Evolutionary conservation across 2,113 vertebrate species (phyloP).

Genomic region (Isurus oxyrinchus): DNA sequence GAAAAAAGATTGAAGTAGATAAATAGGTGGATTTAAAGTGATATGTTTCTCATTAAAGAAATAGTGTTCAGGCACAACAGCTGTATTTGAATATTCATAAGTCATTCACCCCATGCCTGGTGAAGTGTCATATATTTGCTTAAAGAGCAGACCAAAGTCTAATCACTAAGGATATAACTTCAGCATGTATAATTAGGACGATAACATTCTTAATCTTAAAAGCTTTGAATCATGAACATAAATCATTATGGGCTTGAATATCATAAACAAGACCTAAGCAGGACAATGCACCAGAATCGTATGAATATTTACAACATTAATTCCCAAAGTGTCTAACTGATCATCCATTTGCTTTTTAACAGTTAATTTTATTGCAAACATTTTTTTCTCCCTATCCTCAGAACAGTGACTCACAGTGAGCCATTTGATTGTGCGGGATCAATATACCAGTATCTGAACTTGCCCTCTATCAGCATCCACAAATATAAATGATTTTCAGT

Average conservation of each 20-base stretch:
- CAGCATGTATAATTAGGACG: not conserved
- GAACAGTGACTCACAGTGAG: not conserved
- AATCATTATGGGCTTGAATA: not conserved
- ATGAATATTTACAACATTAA: not conserved
- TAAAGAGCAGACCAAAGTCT: not conserved
- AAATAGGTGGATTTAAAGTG: not conserved
- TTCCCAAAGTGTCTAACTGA: not conserved
- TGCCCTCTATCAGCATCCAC: not conserved
- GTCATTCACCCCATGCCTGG: not conserved
- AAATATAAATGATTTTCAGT: not conserved
- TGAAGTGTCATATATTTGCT: not conserved
- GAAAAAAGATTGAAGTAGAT: not conserved
- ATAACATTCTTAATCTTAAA: not conserved
- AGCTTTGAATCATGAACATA: not conserved
- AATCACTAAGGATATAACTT: not conserved
- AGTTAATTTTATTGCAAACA: not conserved
- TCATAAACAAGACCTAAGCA: not conserved
- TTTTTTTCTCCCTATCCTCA: not conserved
- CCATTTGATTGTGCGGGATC: not conserved
- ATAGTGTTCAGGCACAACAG: not conserved
- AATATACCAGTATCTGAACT: not conserved
- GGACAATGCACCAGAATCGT: not conserved
- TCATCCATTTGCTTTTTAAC: not conserved
- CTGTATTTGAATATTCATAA: constrained; percentile 1
- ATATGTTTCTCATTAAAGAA: not conserved